Evolutionary conservation across 2,888 invertebrate species (phyloP).

Genomic region (Lasioglossum malachurum): DNA sequence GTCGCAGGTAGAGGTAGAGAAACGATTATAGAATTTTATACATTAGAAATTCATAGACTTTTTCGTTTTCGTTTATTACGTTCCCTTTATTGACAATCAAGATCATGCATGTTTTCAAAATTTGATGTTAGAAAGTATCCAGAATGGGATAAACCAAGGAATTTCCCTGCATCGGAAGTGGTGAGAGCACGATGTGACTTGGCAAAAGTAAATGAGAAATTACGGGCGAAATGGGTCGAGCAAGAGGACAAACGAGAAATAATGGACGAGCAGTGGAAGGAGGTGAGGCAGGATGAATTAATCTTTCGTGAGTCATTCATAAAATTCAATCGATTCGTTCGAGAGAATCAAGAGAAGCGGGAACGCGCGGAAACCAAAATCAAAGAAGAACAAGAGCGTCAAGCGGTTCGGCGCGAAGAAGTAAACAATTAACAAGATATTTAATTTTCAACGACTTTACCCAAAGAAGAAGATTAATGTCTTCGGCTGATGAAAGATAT

Average conservation of each 20-base stretch:
- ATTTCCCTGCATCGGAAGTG: conserved; percentile 86
- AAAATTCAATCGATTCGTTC: conserved; percentile 88
- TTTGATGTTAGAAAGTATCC: conserved; percentile 86
- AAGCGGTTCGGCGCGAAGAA: conserved; percentile 85
- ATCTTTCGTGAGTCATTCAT: conserved; percentile 87
- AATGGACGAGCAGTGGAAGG: conserved; percentile 87
- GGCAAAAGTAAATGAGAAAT: conserved; percentile 85
- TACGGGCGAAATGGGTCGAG: conserved; percentile 85
- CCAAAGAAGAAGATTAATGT: background rate
- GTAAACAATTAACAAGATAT: conserved; percentile 53
- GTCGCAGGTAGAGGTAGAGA: conserved; percentile 22
- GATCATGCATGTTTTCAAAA: conserved; percentile 1
- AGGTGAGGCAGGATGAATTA: conserved; percentile 86
- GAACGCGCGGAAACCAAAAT: conserved; percentile 88
- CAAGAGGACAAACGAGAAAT: conserved; percentile 83
- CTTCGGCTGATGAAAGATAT: background rate
- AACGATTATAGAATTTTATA: conserved; percentile 26
- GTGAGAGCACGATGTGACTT: conserved; percentile 87
- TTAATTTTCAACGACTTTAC: background rate
- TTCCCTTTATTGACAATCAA: background rate
- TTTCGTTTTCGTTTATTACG: conserved; percentile 2
- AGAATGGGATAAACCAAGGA: conserved; percentile 88
- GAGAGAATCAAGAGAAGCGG: conserved; percentile 89
- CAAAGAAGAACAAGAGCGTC: conserved; percentile 86
- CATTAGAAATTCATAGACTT: conserved; percentile 17